phyloP scores from a whole-genome alignment of 2,797 vertebrate species.

The Periophthalmus magnuspinnatus region DNA sequence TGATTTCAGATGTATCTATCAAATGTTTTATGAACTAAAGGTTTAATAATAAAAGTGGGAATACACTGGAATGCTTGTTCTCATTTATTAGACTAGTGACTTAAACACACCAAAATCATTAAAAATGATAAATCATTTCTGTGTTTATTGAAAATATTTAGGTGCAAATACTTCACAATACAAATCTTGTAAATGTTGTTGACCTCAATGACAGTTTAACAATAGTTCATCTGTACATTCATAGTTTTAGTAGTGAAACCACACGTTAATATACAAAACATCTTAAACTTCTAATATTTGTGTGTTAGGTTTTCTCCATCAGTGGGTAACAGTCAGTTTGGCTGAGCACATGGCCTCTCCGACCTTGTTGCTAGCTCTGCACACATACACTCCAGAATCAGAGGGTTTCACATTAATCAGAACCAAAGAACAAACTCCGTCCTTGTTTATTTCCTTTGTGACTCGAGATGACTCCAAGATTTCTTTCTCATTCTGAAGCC shows the following conservation, averaged over 20 bases:
- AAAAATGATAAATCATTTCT: too few relatives aligned
- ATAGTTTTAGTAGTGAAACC: constrained; percentile 2
- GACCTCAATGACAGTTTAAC: neutral
- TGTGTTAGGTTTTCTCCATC: neutral
- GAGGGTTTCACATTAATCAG: constrained; percentile 55
- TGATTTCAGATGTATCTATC: neutral
- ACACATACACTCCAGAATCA: constrained; percentile 78
- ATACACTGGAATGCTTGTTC: neutral
- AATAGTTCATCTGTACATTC: constrained; percentile 6
- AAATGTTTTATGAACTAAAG: neutral
- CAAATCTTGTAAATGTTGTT: constrained; percentile 7
- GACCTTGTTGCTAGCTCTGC: constrained; percentile 67
- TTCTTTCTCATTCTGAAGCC: constrained; percentile 66
- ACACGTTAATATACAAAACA: neutral
- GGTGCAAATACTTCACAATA: neutral
- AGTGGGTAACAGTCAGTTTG: constrained; percentile 54
- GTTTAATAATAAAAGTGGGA: constrained; percentile 3
- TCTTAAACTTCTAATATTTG: neutral
- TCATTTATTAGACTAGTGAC: neutral
- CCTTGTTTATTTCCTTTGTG: constrained; percentile 56
- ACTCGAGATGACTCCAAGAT: constrained; percentile 56
- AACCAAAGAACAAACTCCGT: constrained; percentile 75
- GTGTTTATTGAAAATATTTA: neutral
- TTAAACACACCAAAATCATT: too few relatives aligned
- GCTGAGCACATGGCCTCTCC: constrained; percentile 69